Evolutionary conservation across 2,888 invertebrate genomes (phyloP).

Genomic region (Notodonta dromedarius): DNA sequence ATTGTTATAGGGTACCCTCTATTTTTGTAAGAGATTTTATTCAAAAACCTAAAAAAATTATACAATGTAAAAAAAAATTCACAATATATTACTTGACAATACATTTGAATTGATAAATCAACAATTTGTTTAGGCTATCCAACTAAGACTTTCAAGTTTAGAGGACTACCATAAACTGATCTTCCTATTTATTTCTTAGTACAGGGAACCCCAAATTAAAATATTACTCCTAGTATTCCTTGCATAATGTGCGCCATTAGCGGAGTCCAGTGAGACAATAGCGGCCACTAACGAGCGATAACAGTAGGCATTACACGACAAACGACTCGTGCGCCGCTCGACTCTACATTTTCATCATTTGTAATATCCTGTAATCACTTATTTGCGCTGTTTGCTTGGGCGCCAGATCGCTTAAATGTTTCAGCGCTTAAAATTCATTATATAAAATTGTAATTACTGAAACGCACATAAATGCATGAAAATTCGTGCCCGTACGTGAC

Average conservation of each 20-base stretch:
- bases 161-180: too few species aligned
- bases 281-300: slow-evolving; percentile 52
- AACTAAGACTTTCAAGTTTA: too few species aligned
- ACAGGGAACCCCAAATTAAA: slow-evolving; percentile 21
- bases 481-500: too few species aligned
- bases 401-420: slow-evolving; percentile 11
- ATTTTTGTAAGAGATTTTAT: too few species aligned
- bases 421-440: neutral
- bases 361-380: slow-evolving; percentile 29
- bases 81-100: too few species aligned
- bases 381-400: slow-evolving; percentile 10
- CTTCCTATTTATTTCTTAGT: neutral
- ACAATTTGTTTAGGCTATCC: too few species aligned
- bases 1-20: too few species aligned
- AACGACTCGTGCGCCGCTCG: slow-evolving; percentile 39
- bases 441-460: too few species aligned
- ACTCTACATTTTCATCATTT: slow-evolving; percentile 43
- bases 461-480: too few species aligned
- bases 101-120: too few species aligned
- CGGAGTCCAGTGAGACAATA: slow-evolving; percentile 47
- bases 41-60: too few species aligned
- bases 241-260: slow-evolving; percentile 40
- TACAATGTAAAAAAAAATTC: too few species aligned
- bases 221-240: slow-evolving; percentile 24
- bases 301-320: slow-evolving; percentile 48